Conservation (phyloP, 2,113 vertebrate species). For the Microcebus griseorufus region DNA sequence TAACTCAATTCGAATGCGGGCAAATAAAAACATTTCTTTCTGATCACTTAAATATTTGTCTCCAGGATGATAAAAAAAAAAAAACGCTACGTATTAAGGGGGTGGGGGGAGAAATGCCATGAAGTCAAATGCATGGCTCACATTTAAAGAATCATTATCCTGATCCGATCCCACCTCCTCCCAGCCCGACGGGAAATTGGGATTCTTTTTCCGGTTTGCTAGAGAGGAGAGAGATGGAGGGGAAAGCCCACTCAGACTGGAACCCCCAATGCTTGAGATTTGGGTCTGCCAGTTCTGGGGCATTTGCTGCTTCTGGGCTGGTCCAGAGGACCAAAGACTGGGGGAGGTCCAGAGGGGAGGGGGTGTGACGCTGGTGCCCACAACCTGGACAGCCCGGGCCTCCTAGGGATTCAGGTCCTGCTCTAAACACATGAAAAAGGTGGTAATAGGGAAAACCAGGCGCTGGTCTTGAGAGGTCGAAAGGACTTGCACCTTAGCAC, state of each 20-base stretch:
- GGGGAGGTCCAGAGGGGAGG: background rate
- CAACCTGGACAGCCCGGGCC: background rate
- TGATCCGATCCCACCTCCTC: constrained; percentile 17
- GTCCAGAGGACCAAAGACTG: background rate
- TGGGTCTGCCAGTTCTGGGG: background rate
- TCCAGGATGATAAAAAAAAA: constrained; percentile 82
- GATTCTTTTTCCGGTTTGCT: constrained; percentile 70
- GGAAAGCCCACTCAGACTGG: background rate
- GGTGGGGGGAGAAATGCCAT: background rate
- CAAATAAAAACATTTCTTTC: constrained; percentile 84
- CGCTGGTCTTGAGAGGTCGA: background rate
- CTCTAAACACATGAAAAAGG: background rate
- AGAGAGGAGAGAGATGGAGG: constrained; percentile 62
- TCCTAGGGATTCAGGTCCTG: background rate
- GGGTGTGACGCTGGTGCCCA: background rate
- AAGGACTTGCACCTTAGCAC: background rate
- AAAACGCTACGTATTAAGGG: constrained; percentile 54
- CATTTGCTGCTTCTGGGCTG: background rate
- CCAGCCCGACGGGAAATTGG: constrained; percentile 41
- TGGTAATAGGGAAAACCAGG: background rate
- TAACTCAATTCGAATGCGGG: constrained; percentile 85
- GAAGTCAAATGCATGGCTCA: constrained; percentile 61
- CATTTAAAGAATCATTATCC: constrained; percentile 28
- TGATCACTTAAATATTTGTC: constrained; percentile 84
- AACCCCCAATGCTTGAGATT: background rate